A percentile compares a stretch with the other conserved stretches of the same genome.
Conservation (phyloP, 2,797 vertebrate genomes). For the Melanotaenia maccullochi region DNA sequence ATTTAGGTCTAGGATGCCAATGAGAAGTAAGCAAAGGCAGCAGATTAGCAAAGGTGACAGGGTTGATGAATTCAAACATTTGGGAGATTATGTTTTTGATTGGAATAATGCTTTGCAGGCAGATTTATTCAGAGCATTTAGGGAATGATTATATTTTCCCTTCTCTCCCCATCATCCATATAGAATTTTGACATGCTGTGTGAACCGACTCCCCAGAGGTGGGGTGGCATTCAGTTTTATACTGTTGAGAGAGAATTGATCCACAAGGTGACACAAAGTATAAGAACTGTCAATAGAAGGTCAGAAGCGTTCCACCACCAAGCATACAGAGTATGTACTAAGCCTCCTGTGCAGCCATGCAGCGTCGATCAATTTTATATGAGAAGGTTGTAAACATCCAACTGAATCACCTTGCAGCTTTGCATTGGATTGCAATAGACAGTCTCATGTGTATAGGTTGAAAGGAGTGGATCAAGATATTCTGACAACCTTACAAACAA, state of each 20-base stretch:
- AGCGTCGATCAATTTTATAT: conserved; percentile 78
- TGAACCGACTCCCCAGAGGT: conserved; percentile 56
- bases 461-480: conserved; percentile 40
- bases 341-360: conserved; percentile 73
- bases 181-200: conserved; percentile 75
- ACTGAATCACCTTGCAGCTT: conserved; percentile 56
- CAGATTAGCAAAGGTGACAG: conserved; percentile 80
- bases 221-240: conserved; percentile 77
- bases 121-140: conserved; percentile 76
- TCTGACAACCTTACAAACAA: conserved; percentile 42
- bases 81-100: conserved; percentile 85
- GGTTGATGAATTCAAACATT: conserved; percentile 84
- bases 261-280: conserved; percentile 82
- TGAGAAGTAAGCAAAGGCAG: conserved; percentile 69
- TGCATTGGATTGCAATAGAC: conserved; percentile 56
- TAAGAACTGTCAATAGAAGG: conserved; percentile 84
- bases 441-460: conserved; percentile 32
- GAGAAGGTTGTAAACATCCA: conserved; percentile 77
- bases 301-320: conserved; percentile 67
- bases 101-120: conserved; percentile 80
- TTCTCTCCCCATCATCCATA: conserved; percentile 49
- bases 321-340: conserved; percentile 80
- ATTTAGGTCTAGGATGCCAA: conserved; percentile 72
- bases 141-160: conserved; percentile 72
- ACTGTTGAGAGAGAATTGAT: conserved; percentile 79